Evolutionary conservation across 2,888 invertebrate species (phyloP), one percentile per base, ranked within the genome.

Genomic region (Hypercompe scribonia): DNA sequence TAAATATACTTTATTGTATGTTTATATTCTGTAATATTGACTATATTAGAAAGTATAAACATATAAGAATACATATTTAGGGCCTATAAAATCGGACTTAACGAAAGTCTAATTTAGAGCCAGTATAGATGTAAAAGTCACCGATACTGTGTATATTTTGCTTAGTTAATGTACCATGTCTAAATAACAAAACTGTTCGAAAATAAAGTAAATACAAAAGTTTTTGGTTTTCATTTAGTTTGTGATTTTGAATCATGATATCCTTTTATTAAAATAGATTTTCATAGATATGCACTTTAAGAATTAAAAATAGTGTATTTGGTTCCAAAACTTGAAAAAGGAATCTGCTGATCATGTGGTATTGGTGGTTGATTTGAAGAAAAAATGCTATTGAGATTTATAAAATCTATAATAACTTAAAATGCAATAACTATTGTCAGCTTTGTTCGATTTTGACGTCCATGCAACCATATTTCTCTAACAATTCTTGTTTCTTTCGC

Each of bases 401-500:
- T 34, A 18, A 70, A 63, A 64, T 46, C 46, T 70, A 46, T 64
- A 64, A 64, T 70, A 64, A 64, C 63, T 58, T 65, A 65, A 69
- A 33, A 65, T 3, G 21, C 42, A 42, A 73, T 36, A 10, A 42
- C 54, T 75, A 77, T 63, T 71, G 90, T 94, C 93, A 94, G 86
- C 93, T 94, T 50, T 87, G 78, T 80, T 94, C 95, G 79, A 92
- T 84, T 82, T 94, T 96, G 31, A 95, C 93, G 67, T 96, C 96
- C 85, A 93, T 85, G 77, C 96, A 96, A 1, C 96, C 97, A 91
- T 98, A 99, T 92, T 97, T 98, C 84, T 98, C 97, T 76, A 99
- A 90, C 64, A 99, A 95, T 91, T 99, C 99, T 90, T 98, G 97
- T 92, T 99, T 99, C 92, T 99, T 98, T 87, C 98, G 97, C 80